phyloP scores from a whole-genome alignment of 2,797 vertebrate species.

The Anguilla obscura region DNA sequence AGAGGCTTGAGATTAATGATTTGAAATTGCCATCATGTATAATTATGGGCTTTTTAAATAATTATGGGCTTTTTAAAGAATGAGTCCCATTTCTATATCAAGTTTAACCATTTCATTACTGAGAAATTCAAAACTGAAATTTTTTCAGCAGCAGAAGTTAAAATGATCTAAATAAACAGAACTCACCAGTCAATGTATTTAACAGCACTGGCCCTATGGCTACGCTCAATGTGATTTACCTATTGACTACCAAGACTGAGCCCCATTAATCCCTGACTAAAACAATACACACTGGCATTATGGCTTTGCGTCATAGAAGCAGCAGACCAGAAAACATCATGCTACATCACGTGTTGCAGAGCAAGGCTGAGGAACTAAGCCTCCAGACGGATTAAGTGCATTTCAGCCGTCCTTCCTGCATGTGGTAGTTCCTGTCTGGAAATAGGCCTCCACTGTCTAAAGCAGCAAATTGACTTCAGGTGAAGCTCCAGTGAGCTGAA shows the following conservation, averaged over 20 bases:
- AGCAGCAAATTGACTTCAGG: not conserved
- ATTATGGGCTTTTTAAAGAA: slow-evolving; percentile 59
- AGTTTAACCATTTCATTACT: slow-evolving; percentile 9
- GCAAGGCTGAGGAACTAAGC: not conserved
- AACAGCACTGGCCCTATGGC: not conserved
- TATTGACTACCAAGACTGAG: not conserved
- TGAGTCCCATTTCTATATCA: slow-evolving; percentile 29
- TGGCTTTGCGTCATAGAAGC: slow-evolving; percentile 16
- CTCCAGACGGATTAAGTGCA: slow-evolving; percentile 16
- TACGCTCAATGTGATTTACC: not conserved
- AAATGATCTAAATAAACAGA: too few species aligned
- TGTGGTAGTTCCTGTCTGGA: not conserved
- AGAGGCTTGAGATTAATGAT: slow-evolving; percentile 56
- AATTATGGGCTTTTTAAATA: slow-evolving; percentile 59
- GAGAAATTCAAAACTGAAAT: not conserved
- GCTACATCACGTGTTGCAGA: not conserved
- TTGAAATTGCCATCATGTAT: slow-evolving; percentile 48
- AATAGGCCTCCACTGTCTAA: not conserved
- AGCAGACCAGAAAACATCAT: not conserved
- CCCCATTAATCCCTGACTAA: not conserved
- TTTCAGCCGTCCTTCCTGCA: not conserved
- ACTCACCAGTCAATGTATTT: not conserved
- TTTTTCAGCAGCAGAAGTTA: not conserved
- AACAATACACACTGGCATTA: slow-evolving; percentile 3
- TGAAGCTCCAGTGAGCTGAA: slow-evolving; percentile 17